Percentiles rank a stretch among this genome's conserved stretches.
Evolutionary conservation across 2,888 invertebrate species (phyloP).

Genomic region (Hedya salicella): DNA sequence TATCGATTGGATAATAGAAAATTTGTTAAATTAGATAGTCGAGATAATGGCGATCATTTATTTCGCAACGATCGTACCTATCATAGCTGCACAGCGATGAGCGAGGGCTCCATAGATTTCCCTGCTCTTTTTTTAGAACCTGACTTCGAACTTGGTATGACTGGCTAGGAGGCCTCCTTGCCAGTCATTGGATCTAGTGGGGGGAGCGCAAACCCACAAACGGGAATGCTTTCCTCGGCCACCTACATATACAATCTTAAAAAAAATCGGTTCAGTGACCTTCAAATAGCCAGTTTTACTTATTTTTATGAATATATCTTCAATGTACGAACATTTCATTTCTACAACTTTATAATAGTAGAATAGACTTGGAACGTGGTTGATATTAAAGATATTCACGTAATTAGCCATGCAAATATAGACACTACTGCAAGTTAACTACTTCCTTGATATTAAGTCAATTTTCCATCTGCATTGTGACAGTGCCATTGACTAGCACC

Average conservation of each 20-base stretch:
- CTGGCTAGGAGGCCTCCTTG: no score
- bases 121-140: not conserved
- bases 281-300: no score
- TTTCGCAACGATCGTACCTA: constrained; percentile 6
- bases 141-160: no score
- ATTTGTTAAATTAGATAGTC: constrained; percentile 28
- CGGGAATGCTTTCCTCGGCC: no score
- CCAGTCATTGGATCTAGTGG: no score
- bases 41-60: constrained; percentile 32
- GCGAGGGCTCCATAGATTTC: not conserved
- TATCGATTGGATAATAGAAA: constrained; percentile 33
- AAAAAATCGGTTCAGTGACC: no score
- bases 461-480: constrained; percentile 10
- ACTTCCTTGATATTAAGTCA: constrained; percentile 13
- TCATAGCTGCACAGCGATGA: not conserved
- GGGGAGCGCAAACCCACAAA: no score
- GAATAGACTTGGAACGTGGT: not conserved
- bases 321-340: not conserved
- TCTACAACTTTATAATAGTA: no score
- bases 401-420: constrained; percentile 14
- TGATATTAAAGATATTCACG: not conserved
- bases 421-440: not conserved
- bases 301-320: no score
- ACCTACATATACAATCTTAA: no score
- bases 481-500: not conserved